Conservation (phyloP, 2,113 vertebrate genomes). For the Mustela nigripes region DNA sequence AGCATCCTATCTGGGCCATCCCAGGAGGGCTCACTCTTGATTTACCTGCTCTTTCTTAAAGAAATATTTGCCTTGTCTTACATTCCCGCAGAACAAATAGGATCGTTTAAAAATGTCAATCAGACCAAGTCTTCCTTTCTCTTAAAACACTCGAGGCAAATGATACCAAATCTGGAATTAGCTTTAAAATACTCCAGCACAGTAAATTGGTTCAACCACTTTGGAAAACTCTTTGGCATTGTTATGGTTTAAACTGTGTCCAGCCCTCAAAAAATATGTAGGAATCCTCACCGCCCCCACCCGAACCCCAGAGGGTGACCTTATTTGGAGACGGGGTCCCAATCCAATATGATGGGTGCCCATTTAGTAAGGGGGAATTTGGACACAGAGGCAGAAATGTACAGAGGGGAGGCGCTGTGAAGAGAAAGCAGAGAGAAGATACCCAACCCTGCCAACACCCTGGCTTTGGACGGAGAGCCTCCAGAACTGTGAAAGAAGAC, state of each 20-base stretch:
- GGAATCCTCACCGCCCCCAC: neutral
- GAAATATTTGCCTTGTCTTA: constrained; percentile 63
- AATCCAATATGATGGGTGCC: neutral
- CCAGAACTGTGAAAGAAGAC: neutral
- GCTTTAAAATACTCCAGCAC: constrained; percentile 51
- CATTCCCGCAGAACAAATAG: constrained; percentile 63
- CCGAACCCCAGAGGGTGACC: neutral
- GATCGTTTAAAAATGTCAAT: constrained; percentile 69
- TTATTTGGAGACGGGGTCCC: neutral
- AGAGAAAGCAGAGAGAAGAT: neutral
- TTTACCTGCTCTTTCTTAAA: constrained; percentile 49
- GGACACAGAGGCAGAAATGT: neutral
- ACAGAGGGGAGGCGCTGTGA: neutral
- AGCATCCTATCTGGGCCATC: neutral
- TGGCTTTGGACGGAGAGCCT: neutral
- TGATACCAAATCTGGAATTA: neutral
- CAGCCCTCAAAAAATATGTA: neutral
- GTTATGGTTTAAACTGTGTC: neutral
- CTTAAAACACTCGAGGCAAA: constrained; percentile 58
- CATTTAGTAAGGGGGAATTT: neutral
- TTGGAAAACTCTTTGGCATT: neutral
- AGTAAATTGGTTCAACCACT: neutral
- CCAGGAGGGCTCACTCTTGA: neutral
- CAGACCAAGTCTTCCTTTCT: constrained; percentile 50
- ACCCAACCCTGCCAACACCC: neutral